Evolutionary conservation across 1,140 invertebrate genomes (phyloP), one percentile per base, ranked within the genome.

Genomic region (Listronotus bonariensis): DNA sequence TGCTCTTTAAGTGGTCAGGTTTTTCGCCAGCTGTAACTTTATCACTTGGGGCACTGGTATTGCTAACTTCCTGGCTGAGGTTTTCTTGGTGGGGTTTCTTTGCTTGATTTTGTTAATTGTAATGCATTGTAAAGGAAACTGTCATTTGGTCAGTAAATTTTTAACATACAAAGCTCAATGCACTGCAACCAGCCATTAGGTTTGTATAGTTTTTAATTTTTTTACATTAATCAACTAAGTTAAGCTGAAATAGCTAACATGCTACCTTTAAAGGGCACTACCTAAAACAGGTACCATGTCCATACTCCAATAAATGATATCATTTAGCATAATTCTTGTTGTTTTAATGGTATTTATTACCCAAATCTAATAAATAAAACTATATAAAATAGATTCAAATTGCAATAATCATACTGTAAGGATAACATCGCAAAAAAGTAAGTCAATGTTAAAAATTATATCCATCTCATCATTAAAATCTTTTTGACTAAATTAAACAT

Each of bases 101-200:
- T 18, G 58, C 41, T 41, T 75, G 48, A 67, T 77, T 75, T 75
- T 77, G 75, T 75, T 64, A 71, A 77, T 67, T n/a, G n/a, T 75
- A 75, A 73, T 15, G 55, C 52, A 64, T 53, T 63, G 46, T 38
- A n/a, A 57, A 45, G 56, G 10, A 32, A 51, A 48, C n/a, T 9
- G 17, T 3, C 11, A 53, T 12, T 54, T 49, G n/a, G 40, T 17
- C 43, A n/a, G n/a, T n/a, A 48, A 48, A 36, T 32, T 48, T 5
- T 4, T 12, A 43, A 34, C 10, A 32, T 42, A 63, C 8, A 38
- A 57, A 46, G 20, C 42, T 38, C 20, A n/a, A 10, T 41, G 43
- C 58, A 61, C 12, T 43, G 55, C 48, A 36, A 36, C 34, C 34
- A 36, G 34, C 34, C 11, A 9, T 36, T 36, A 26, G 20, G 34